phyloP scores from a whole-genome alignment of 2,113 vertebrate genomes.

The Festucalex cinctus region DNA sequence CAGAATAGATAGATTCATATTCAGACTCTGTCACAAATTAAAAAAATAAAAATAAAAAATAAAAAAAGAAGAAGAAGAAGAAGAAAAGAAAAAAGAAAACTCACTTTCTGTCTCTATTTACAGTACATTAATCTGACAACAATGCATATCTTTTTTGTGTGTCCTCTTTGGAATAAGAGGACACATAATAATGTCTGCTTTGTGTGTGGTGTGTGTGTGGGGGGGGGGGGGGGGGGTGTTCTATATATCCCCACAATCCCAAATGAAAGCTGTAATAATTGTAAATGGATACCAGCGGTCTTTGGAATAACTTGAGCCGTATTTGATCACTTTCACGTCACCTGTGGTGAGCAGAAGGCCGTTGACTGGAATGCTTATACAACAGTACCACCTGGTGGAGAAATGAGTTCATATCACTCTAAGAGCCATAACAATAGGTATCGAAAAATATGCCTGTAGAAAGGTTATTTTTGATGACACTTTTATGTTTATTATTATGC shows the following conservation, averaged over 20 bases:
- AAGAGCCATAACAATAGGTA: not conserved
- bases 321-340: not conserved
- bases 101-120: not conserved
- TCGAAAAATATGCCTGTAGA: not conserved
- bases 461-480: not conserved
- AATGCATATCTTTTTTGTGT: not conserved
- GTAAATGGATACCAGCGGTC: not conserved
- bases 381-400: constrained; percentile 44
- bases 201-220: not conserved
- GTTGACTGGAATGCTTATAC: constrained; percentile 5
- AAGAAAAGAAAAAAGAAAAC: too few relatives aligned
- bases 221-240: not conserved
- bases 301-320: not conserved
- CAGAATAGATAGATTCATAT: not conserved
- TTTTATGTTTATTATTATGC: not conserved
- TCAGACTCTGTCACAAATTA: not conserved
- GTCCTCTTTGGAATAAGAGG: not conserved
- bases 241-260: not conserved
- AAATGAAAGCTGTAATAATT: not conserved
- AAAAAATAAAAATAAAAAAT: too few relatives aligned
- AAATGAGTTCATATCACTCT: not conserved
- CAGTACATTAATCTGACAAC: not conserved
- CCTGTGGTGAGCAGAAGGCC: not conserved
- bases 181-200: not conserved
- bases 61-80: too few relatives aligned